Evolutionary conservation across 1,140 invertebrate genomes (phyloP), one percentile per base, ranked within the genome.

Genomic region (Bombus waltoni): DNA sequence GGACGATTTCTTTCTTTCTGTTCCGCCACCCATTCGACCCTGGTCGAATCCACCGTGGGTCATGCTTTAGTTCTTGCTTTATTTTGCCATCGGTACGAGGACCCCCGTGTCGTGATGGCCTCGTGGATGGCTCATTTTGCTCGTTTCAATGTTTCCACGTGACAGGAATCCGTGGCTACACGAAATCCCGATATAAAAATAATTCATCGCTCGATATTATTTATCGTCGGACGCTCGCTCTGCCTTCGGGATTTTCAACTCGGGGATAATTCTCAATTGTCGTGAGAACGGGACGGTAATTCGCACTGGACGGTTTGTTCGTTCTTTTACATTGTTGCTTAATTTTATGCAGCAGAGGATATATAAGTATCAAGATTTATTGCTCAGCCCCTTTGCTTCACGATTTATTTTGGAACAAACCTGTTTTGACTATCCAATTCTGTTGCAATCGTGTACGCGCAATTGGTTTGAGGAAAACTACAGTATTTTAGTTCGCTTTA

Each of bases 131-230:
- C 42, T 84, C 75, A 40, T 84, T 79, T 77, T 71, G 75, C 65
- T 71, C 81, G 59, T 75, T 25, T 66, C 81, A 28, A 76, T 70
- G 73, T 71, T 71, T 84, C 75, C 66, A 84, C 82, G 66, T 79
- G 82, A 53, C 66, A 38, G 32, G 65, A 77, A 84, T 78, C 71
- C 82, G 75, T 71, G 32, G 75, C 82, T 68, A 15, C 75, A 68
- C 66, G 22, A 3, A 59, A 77, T 32, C 35, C 72, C 66, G 53
- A 79, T 71, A 84, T 72, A 85, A 85, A 85, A 81, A 85, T 80
- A 80, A 80, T 85, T 81, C 83, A 81, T 44, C 35, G 53, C 11
- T 18, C n/a, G 42, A 74, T 73, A 81, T 81, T 73, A 85, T 85
- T 85, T 81, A 80, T 80, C 71, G 74, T 9, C 66, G 3, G 5